Percentiles rank a stretch among this genome's conserved stretches.
phyloP scores from a whole-genome alignment of 1,140 invertebrate species.

The Myzus persicae region DNA sequence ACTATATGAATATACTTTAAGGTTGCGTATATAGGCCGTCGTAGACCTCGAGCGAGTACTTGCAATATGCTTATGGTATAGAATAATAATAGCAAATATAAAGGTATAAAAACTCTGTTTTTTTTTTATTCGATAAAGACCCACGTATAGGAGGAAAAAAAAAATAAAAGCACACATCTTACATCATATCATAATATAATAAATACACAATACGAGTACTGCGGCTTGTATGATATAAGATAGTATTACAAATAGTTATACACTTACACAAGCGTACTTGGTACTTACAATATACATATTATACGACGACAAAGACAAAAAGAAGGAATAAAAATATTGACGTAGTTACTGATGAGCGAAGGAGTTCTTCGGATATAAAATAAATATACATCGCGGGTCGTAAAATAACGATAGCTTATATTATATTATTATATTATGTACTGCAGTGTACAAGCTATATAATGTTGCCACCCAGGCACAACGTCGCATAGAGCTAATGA shows the following conservation, averaged over 20 bases:
- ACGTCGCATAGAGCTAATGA: conserved; percentile 11
- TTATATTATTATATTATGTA: too few relatives aligned
- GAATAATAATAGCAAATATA: neutral
- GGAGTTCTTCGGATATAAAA: conserved; percentile 5
- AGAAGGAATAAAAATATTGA: neutral
- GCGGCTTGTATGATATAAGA: neutral
- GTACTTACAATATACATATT: neutral
- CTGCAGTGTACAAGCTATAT: neutral
- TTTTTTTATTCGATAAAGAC: neutral
- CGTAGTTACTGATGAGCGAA: neutral
- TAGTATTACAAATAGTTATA: neutral
- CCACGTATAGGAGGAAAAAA: neutral
- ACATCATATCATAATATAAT: neutral
- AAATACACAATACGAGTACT: neutral
- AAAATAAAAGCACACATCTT: neutral
- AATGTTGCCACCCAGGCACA: conserved; percentile 32
- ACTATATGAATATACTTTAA: too few relatives aligned
- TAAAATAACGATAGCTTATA: neutral
- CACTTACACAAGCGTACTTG: neutral
- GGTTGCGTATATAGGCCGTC: too few relatives aligned
- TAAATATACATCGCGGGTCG: neutral
- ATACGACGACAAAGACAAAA: neutral
- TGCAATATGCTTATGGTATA: neutral
- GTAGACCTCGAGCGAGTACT: neutral
- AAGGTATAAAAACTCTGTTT: too few relatives aligned